Evolutionary conservation across 2,888 invertebrate species (phyloP).

Genomic region (Lithophane leautieri): DNA sequence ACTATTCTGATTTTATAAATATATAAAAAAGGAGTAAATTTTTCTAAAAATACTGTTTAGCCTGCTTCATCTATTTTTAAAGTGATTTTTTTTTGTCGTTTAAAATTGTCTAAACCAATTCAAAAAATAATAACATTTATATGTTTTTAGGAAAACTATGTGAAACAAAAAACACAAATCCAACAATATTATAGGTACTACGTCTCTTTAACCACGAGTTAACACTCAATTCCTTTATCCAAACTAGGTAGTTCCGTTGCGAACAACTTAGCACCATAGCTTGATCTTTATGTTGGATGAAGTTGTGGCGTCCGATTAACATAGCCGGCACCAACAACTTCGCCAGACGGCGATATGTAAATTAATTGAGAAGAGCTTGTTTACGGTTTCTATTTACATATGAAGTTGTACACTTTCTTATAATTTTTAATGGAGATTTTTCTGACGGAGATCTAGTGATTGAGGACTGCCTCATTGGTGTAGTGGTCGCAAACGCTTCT

Average conservation of each 20-base stretch:
- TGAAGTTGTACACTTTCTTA: background rate
- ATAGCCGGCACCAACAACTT: slow-evolving; percentile 21
- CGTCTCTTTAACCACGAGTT: background rate
- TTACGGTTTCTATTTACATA: slow-evolving; percentile 18
- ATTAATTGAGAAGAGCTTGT: slow-evolving; percentile 21
- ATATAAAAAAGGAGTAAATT: background rate
- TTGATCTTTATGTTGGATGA: slow-evolving; percentile 28
- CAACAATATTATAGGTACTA: background rate
- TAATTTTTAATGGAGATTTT: background rate
- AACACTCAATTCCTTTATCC: slow-evolving; percentile 3
- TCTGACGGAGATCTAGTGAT: background rate
- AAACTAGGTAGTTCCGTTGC: background rate
- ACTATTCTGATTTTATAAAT: background rate
- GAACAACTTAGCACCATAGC: slow-evolving; percentile 6
- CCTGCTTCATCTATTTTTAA: background rate
- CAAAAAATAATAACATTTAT: no score
- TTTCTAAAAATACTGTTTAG: background rate
- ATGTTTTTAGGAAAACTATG: no score
- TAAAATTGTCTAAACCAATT: no score
- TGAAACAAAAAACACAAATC: background rate
- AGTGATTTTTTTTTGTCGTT: no score
- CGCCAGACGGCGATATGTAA: slow-evolving; percentile 18
- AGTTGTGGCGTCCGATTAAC: slow-evolving; percentile 30
- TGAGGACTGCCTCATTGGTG: background rate
- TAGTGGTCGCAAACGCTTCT: background rate